Percentiles rank a stretch among this genome's conserved stretches.
Evolutionary conservation across 2,113 vertebrate genomes (phyloP).

Genomic region (Phycodurus eques): DNA sequence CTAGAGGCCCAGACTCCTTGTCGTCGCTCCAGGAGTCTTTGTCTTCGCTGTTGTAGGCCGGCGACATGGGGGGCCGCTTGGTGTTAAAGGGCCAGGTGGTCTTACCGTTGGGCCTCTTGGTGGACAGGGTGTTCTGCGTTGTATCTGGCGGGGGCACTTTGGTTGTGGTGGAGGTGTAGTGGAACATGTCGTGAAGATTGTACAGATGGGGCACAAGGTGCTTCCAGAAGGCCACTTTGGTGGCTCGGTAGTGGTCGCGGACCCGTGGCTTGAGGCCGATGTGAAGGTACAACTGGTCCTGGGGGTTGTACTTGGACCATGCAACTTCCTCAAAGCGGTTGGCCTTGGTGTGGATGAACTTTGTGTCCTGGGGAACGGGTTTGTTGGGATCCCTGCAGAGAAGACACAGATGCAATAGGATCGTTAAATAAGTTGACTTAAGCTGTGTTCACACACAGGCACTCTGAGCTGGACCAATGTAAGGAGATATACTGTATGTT

Average conservation of each 20-base stretch:
- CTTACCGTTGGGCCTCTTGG: constrained; percentile 88
- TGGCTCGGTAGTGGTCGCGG: constrained; percentile 96
- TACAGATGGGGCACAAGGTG: constrained; percentile 97
- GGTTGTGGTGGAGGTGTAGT: constrained; percentile 97
- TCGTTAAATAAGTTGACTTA: background rate
- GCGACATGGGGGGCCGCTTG: constrained; percentile 92
- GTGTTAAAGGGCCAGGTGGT: constrained; percentile 87
- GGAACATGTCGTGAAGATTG: constrained; percentile 98
- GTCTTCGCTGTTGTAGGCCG: constrained; percentile 89
- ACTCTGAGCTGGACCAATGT: no score
- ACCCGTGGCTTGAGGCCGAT: constrained; percentile 97
- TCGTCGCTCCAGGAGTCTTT: constrained; percentile 86
- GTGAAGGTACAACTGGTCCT: constrained; percentile 96
- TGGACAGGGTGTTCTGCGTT: constrained; percentile 92
- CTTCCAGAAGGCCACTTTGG: constrained; percentile 99
- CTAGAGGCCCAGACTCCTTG: constrained; percentile 82
- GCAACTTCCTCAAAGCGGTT: constrained; percentile 98
- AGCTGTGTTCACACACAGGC: no score
- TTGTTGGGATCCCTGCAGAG: constrained; percentile 92
- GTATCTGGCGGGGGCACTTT: constrained; percentile 95
- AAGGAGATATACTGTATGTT: no score
- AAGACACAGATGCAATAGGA: constrained; percentile 18
- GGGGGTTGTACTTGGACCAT: constrained; percentile 99
- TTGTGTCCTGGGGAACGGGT: constrained; percentile 97
- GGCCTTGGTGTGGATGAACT: constrained; percentile 99